A percentile compares a stretch with the other conserved stretches of the same genome.
These are phyloP conservation scores for Myxocyprinus asiaticus DNA, from an alignment of 2,113 vertebrate genomes.

Conservation along the genomic window DNA sequence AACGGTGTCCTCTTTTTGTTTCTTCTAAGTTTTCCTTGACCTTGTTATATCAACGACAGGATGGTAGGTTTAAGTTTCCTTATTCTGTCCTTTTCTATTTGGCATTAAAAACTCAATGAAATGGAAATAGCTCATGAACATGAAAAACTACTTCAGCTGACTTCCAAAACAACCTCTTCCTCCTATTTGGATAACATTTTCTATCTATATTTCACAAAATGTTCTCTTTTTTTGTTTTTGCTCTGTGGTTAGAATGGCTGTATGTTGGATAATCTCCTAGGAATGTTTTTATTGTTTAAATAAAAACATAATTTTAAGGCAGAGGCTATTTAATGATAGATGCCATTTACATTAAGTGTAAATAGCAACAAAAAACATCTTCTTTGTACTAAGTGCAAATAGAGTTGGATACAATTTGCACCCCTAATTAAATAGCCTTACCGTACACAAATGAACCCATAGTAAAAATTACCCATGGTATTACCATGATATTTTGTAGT, in stretches of 20 bases:
- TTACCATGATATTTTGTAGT: too few species aligned
- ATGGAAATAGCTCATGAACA: conserved; percentile 16
- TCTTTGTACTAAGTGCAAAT: too few species aligned
- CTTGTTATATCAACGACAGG: neutral
- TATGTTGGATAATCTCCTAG: too few species aligned
- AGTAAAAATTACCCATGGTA: too few species aligned
- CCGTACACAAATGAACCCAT: too few species aligned
- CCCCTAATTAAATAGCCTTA: too few species aligned
- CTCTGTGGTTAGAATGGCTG: neutral
- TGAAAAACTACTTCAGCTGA: conserved; percentile 2
- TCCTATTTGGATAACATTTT: conserved; percentile 15
- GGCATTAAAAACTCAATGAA: neutral
- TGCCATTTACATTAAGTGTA: too few species aligned
- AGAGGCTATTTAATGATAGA: too few species aligned
- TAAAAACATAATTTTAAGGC: too few species aligned
- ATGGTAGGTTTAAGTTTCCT: neutral
- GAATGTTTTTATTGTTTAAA: too few species aligned
- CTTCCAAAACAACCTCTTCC: neutral
- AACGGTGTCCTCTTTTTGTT: neutral
- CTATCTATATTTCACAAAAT: neutral
- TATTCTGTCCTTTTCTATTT: neutral
- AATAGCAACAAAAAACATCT: too few species aligned
- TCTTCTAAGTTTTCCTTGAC: neutral
- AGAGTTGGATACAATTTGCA: too few species aligned
- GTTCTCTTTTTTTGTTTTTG: neutral